phyloP scores from a whole-genome alignment of 2,113 vertebrate species.

The Pantherophis guttatus region DNA sequence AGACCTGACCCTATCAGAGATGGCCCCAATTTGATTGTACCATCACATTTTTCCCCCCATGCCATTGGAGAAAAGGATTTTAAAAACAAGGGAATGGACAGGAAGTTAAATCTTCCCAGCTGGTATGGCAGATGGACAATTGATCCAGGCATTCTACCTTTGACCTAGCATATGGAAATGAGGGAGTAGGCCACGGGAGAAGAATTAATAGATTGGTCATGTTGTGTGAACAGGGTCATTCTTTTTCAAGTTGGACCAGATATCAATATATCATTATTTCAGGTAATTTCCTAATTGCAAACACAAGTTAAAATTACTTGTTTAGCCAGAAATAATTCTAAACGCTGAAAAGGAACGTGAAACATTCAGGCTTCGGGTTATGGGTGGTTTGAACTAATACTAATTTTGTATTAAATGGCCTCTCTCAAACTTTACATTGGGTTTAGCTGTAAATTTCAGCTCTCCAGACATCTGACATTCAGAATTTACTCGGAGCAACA shows the following conservation, averaged over 20 bases:
- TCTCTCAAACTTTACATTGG: background rate
- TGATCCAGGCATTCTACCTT: background rate
- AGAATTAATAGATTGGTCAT: background rate
- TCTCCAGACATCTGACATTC: background rate
- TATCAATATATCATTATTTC: background rate
- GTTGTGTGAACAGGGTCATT: background rate
- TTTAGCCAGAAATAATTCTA: background rate
- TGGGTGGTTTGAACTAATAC: background rate
- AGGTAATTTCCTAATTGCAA: background rate
- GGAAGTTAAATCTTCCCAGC: background rate
- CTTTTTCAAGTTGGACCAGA: background rate
- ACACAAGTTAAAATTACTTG: background rate
- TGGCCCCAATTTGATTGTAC: background rate
- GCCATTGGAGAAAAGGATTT: background rate
- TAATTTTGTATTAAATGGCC: background rate
- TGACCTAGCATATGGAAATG: background rate
- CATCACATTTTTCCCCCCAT: background rate
- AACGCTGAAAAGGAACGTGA: background rate
- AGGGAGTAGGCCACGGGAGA: background rate
- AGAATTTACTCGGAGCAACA: background rate
- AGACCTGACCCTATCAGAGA: background rate
- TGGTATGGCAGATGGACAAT: background rate
- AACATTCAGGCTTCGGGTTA: background rate
- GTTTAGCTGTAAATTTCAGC: background rate
- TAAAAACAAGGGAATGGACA: background rate